A percentile compares a stretch with the other conserved stretches of the same genome.
phyloP scores from a whole-genome alignment of 2,113 vertebrate genomes.

The Notothenia coriiceps region DNA sequence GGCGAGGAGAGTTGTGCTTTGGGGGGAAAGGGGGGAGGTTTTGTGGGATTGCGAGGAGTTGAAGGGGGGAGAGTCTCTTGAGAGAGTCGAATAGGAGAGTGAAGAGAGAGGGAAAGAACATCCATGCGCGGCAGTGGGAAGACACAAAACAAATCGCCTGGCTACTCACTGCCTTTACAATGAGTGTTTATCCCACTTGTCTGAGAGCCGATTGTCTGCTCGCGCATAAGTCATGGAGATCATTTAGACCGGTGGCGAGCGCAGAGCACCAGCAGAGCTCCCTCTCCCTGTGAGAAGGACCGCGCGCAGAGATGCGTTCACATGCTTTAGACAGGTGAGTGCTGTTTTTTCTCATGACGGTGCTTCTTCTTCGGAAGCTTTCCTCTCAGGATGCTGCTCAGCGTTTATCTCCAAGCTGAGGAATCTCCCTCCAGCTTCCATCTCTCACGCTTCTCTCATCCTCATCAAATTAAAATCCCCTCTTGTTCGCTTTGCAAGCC shows the following conservation, averaged over 20 bases:
- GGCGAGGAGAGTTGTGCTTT: conserved; percentile 33
- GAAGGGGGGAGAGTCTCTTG: background rate
- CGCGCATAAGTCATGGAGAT: conserved; percentile 74
- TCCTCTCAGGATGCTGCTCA: conserved; percentile 18
- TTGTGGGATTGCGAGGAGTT: background rate
- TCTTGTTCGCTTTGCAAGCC: background rate
- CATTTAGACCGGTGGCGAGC: conserved; percentile 71
- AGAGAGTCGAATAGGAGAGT: conserved; percentile 12
- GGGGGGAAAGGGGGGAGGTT: conserved; percentile 13
- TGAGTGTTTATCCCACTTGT: conserved; percentile 80
- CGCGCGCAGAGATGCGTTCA: conserved; percentile 12
- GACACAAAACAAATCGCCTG: background rate
- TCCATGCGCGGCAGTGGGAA: conserved; percentile 25
- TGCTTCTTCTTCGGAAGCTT: background rate
- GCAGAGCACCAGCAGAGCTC: conserved; percentile 44
- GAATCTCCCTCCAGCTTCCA: conserved; percentile 1
- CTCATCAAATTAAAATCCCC: conserved; percentile 21
- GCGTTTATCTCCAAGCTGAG: background rate
- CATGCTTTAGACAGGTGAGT: conserved; percentile 56
- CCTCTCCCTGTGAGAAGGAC: conserved; percentile 18
- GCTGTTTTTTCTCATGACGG: background rate
- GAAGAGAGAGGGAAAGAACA: conserved; percentile 36
- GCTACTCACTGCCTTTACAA: conserved; percentile 34
- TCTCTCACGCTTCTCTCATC: conserved; percentile 3
- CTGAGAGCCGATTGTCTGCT: conserved; percentile 78